A percentile compares a stretch with the other conserved stretches of the same genome.
These are phyloP conservation scores for Picus viridis DNA, from an alignment of 2,797 vertebrate genomes.

Conservation along the genomic window DNA sequence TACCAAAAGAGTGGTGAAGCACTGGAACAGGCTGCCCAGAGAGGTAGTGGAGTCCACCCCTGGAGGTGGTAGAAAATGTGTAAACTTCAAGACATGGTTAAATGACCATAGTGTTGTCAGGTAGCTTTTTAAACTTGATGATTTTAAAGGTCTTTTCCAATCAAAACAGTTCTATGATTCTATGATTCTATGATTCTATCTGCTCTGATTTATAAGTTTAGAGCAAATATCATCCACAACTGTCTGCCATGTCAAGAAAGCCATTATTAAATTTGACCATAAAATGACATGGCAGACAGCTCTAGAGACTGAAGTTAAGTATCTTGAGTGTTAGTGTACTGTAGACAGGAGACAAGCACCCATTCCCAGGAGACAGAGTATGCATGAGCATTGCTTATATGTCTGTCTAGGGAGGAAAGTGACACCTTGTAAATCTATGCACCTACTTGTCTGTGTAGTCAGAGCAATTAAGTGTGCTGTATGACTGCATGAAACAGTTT, in stretches of 20 bases:
- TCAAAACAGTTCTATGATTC: no score
- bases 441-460: background rate
- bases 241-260: background rate
- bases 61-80: no score
- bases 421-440: background rate
- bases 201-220: background rate
- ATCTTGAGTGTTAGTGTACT: background rate
- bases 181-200: background rate
- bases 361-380: background rate
- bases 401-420: background rate
- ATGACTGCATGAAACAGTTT: background rate
- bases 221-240: background rate
- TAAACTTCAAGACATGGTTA: no score
- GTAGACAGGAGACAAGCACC: background rate
- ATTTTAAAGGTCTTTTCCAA: no score
- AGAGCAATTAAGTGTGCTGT: background rate
- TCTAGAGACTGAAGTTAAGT: background rate
- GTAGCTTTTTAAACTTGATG: no score
- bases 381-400: background rate
- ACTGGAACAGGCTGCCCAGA: no score
- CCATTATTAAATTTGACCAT: background rate
- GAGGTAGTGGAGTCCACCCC: no score
- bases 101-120: no score
- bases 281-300: background rate
- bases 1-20: no score